phyloP scores from a whole-genome alignment of 2,797 vertebrate genomes.

The Melanotaenia boesemani region DNA sequence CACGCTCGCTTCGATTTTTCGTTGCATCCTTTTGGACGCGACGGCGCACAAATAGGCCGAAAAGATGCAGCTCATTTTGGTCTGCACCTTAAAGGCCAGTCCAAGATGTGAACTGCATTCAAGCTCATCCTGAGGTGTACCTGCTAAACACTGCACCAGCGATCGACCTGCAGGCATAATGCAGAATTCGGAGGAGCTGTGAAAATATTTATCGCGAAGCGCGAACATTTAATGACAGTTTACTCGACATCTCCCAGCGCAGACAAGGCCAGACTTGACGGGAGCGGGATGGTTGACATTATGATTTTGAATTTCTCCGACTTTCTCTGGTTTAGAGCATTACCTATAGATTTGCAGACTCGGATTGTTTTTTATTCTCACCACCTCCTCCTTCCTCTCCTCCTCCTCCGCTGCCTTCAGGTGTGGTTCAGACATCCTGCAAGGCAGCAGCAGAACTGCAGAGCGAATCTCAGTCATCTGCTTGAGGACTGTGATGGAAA shows the following conservation, averaged over 20 bases:
- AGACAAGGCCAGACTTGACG: constrained; percentile 27
- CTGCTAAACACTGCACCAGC: constrained; percentile 9
- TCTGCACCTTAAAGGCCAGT: constrained; percentile 39
- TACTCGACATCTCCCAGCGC: constrained; percentile 8
- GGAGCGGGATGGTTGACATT: neutral
- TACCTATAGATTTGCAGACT: constrained; percentile 18
- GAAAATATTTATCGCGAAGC: constrained; percentile 12
- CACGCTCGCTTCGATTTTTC: constrained; percentile 26
- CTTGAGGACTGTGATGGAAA: constrained; percentile 18
- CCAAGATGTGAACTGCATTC: constrained; percentile 28
- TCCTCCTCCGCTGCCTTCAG: constrained; percentile 58
- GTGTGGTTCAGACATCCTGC: constrained; percentile 76
- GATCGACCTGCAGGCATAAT: neutral
- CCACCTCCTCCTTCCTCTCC: neutral
- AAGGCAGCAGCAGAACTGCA: constrained; percentile 59
- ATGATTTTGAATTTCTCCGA: neutral
- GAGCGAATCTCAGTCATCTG: constrained; percentile 44
- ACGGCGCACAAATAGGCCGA: constrained; percentile 53
- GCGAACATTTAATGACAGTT: constrained; percentile 26
- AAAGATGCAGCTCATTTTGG: constrained; percentile 60
- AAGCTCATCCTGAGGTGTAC: neutral
- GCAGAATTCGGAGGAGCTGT: constrained; percentile 9
- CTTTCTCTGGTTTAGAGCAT: constrained; percentile 5
- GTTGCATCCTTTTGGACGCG: constrained; percentile 56
- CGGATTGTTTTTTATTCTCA: constrained; percentile 17